Conservation (phyloP, 2,888 invertebrate species). For the Apamea monoglypha region DNA sequence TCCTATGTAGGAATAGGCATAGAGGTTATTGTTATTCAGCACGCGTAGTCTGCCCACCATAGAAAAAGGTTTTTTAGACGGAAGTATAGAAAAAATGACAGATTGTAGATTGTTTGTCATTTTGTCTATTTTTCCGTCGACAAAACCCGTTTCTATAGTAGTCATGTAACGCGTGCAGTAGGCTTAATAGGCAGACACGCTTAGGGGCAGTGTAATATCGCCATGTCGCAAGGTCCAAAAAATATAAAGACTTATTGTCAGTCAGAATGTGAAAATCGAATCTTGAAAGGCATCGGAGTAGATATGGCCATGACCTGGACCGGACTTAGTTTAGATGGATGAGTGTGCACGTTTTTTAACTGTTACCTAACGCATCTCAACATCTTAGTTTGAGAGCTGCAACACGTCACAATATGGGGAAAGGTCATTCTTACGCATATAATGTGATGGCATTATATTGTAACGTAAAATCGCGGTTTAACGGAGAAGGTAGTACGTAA, state of each 20-base stretch:
- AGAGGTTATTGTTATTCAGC: too few relatives aligned
- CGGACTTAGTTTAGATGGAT: conserved; percentile 26
- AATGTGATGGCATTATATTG: conserved; percentile 6
- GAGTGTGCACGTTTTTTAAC: conserved; percentile 26
- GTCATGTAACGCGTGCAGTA: neutral
- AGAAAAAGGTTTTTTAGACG: neutral
- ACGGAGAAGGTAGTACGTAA: neutral
- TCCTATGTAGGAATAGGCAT: neutral
- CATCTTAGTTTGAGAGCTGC: conserved; percentile 20
- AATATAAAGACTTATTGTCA: neutral
- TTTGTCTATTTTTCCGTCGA: neutral
- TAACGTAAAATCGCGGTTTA: neutral
- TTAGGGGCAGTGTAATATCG: neutral
- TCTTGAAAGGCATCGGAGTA: conserved; percentile 34
- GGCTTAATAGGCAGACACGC: neutral
- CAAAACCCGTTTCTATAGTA: neutral
- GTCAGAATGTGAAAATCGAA: conserved; percentile 29
- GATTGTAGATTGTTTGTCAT: neutral
- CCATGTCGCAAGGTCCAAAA: neutral
- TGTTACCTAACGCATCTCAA: conserved; percentile 36
- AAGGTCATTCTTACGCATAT: conserved; percentile 34
- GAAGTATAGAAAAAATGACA: neutral
- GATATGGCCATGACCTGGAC: conserved; percentile 47
- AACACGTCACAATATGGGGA: conserved; percentile 17
- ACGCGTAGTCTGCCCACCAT: neutral